Base-by-base conservation (phyloP, 2,113 vertebrate genomes). In the Platichthys flesus region DNA sequence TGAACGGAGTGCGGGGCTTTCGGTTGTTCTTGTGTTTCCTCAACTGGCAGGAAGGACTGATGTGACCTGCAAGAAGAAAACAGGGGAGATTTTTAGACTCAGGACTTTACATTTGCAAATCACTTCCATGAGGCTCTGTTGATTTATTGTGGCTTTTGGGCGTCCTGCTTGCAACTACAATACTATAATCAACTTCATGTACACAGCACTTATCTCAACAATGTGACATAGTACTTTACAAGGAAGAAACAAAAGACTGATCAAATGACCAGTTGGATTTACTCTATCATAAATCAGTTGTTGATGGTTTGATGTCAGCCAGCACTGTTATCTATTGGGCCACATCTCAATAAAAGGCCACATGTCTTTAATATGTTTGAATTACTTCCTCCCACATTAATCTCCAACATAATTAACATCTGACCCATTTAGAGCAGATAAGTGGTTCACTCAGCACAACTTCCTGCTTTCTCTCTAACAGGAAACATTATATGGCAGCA, bases 1-100 rank as follows among this genome's bases (percentile, higher is more conserved):
- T 93, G 86, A 95, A 95, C 4, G 94, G 94, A 0, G 94, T 95
- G 79, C 94, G 94, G n/a, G 94, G 94, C 76, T 95, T 95, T 18
- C 94, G 86, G 88, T 95, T 95, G 54, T 91, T 93, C 86, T 94
- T 95, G 91, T 95, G 94, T 65, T 95, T 95, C 59, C 94, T 90
- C 74, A 95, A 67, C 10, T 91, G 88, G 28, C 93, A 94, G 71
- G 56, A 45, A 0, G 94, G 47, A 58, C 58, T 89, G 61, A 78
- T 21, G 2, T 87, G 92, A 40, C 78, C 94, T 95, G 80, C 10
- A 0, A 49, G 20, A 26, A 14, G 9, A 45, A 21, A 10, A 47
- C 10, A 23, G n/a, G 3, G 3, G 21, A 23, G 20, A 60, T 61
- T 59, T 31, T 31, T 31, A 31, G 31, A 31, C 5, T 7, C 5